Conservation (phyloP, 2,888 invertebrate species). For the Drosophila mimica region DNA sequence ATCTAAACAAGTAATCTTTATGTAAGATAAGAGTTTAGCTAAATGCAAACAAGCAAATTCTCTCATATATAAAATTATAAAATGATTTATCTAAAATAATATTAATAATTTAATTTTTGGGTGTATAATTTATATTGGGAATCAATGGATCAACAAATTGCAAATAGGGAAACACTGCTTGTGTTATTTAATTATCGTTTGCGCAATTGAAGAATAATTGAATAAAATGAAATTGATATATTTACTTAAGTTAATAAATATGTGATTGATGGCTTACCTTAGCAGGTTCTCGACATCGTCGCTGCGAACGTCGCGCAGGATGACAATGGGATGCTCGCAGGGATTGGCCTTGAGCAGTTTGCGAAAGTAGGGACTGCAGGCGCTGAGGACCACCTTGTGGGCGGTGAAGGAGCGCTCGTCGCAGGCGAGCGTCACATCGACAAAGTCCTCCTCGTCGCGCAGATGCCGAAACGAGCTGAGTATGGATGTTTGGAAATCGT, state of each 20-base stretch:
- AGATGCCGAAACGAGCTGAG: conserved; percentile 95
- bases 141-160: not conserved
- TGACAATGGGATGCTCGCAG: conserved; percentile 95
- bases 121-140: not conserved
- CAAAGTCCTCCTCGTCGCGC: conserved; percentile 95
- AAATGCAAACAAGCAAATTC: fast-evolving
- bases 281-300: conserved; percentile 94
- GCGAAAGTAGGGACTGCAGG: conserved; percentile 96
- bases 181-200: not conserved
- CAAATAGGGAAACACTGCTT: not conserved
- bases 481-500: conserved; percentile 96
- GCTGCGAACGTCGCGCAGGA: conserved; percentile 93
- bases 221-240: not conserved
- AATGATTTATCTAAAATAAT: not conserved
- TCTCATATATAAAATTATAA: not conserved
- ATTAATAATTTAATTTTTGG: not conserved
- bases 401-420: conserved; percentile 95
- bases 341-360: conserved; percentile 95
- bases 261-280: conserved; percentile 86
- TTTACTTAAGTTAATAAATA: not conserved
- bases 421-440: conserved; percentile 96
- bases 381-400: conserved; percentile 95
- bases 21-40: no score
- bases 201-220: not conserved
- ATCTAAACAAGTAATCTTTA: not conserved